Evolutionary conservation across 2,113 vertebrate genomes (phyloP), one percentile per base, ranked within the genome.

Genomic region (Recurvirostra avosetta): DNA sequence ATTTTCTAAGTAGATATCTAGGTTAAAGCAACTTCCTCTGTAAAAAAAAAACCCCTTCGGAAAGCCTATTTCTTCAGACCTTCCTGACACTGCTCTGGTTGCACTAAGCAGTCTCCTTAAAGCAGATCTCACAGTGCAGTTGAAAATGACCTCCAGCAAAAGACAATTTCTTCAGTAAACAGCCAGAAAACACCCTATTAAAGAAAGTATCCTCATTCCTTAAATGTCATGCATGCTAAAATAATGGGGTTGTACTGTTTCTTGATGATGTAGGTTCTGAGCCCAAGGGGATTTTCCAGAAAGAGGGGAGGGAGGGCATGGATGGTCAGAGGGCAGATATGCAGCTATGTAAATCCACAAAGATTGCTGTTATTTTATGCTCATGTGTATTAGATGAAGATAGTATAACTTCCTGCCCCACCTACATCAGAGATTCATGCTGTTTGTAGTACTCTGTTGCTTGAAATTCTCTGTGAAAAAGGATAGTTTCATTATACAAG

Each of bases 1-100:
- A 83, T 95, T 89, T 94, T 96, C 58, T 75, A 81, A 75, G 87
- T 52, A 87, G 61, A 85, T 87, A 91, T 45, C 32, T 90, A 47
- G 80, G 93, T 87, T 94, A 88, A 93, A 93, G 56, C 56, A 89
- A 95, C 83, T 87, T 95, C 88, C 92, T 92, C 66, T 88, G 30
- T 40, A 6, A 18, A 74, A 95, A 66, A 41, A 52, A 50, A 79
- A 27, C n/a, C 8, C 56, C n/a, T 85, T 75, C 5, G 4, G 34
- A 70, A 88, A 89, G 27, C 47, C 14, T 34, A 1, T 71, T 88
- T 88, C 76, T 94, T 88, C 49, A 83, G 75, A 63, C 77, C 49
- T 91, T 95, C 22, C 61, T 74, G 45, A 59, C 0, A 0, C 53
- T 80, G 23, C 53, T 91, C 34, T 85, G 36, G 50, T 79, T 86